These are phyloP conservation scores for Camptogramma bilineatum DNA, from an alignment of 2,888 invertebrate genomes.

Conservation along the genomic window DNA sequence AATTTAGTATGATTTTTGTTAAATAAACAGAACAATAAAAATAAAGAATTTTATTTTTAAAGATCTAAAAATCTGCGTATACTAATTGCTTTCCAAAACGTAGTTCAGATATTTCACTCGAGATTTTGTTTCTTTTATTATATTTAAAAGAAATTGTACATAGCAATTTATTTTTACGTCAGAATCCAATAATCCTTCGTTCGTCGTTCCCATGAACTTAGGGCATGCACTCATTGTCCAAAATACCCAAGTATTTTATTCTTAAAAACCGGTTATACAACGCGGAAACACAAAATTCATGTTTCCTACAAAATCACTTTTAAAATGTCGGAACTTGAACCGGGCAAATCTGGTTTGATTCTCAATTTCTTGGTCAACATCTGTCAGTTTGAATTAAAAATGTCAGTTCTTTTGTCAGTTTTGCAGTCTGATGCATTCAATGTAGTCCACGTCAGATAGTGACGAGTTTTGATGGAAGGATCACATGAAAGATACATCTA, in stretches of 20 bases:
- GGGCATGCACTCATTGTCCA: constrained; percentile 32
- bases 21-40: not conserved
- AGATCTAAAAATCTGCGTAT: too few species aligned
- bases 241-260: constrained; percentile 24
- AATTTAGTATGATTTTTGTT: not conserved
- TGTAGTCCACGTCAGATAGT: constrained; percentile 20
- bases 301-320: constrained; percentile 61
- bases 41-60: too few species aligned
- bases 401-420: constrained; percentile 23
- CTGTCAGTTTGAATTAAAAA: constrained; percentile 18
- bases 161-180: not conserved
- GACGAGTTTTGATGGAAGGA: constrained; percentile 28
- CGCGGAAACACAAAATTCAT: constrained; percentile 74
- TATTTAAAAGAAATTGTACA: not conserved
- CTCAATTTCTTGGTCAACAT: constrained; percentile 5
- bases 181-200: not conserved
- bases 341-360: constrained; percentile 17
- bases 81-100: not conserved
- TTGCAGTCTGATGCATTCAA: constrained; percentile 22
- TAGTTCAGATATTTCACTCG: not conserved
- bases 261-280: constrained; percentile 67
- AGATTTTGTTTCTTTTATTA: not conserved
- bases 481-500: constrained; percentile 12
- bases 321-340: constrained; percentile 26
- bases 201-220: constrained; percentile 31